A percentile compares a stretch with the other conserved stretches of the same genome.
phyloP scores from a whole-genome alignment of 2,888 invertebrate genomes.

The Leptothorax acervorum region DNA sequence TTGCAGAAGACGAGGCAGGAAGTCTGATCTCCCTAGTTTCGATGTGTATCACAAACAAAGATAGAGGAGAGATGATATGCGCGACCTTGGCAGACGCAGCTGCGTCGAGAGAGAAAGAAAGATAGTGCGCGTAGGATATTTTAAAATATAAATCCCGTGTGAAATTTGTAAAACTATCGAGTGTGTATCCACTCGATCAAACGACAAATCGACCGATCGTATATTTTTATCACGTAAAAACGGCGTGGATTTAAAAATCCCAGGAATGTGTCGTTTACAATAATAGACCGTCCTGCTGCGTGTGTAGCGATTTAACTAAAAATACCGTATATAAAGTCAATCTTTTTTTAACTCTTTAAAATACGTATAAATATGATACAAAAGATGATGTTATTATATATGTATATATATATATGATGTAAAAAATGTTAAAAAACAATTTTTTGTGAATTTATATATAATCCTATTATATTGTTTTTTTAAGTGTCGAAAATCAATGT shows the following conservation, averaged over 20 bases:
- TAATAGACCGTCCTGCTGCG: background rate
- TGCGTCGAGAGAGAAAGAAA: background rate
- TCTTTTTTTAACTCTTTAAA: background rate
- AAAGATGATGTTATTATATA: background rate
- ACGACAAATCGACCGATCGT: conserved; percentile 1
- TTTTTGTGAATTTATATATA: background rate
- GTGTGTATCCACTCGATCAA: conserved; percentile 18
- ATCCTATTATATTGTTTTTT: background rate
- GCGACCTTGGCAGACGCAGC: conserved; percentile 9
- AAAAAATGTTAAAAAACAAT: background rate
- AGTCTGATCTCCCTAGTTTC: conserved; percentile 49
- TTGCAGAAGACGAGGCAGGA: conserved; percentile 41
- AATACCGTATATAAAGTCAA: background rate
- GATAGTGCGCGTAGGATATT: background rate
- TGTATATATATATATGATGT: background rate
- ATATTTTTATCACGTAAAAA: conserved; percentile 32
- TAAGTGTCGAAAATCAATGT: background rate
- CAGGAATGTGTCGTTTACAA: background rate
- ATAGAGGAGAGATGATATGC: conserved; percentile 26
- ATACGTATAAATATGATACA: background rate
- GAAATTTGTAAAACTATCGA: background rate
- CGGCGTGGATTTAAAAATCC: conserved; percentile 15
- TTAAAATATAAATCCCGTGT: conserved; percentile 26
- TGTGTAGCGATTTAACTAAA: conserved; percentile 21
- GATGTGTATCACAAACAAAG: conserved; percentile 10